Base-by-base conservation (phyloP, 2,797 vertebrate genomes). In the Aratinga solstitialis region DNA sequence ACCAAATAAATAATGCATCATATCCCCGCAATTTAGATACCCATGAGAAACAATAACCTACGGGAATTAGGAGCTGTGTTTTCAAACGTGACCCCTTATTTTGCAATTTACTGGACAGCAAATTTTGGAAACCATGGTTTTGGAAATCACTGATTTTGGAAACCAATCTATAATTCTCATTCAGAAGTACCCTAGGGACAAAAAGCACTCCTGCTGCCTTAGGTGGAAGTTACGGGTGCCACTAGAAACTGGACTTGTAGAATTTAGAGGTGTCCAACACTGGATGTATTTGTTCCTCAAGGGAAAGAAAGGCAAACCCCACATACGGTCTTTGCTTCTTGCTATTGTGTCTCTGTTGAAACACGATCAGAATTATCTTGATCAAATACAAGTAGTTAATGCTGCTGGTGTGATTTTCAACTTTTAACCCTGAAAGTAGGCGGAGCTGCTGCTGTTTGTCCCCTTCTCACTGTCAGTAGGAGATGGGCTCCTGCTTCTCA, bases 1-100 rank as follows among this genome's bases (percentile, higher is more conserved):
- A 45, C 12, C 32, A 22, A 11, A 24, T 3, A 50, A 51, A 45
- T 11, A 17, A 22, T 38, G 1, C 30, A 11, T 16, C 0, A 0
- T 18, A 11, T 17, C 18, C 63, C 3, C 2, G 47, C 43, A 48
- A 80, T 71, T 59, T 34, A 67, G 30, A 53, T 17, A 22, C 16
- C 9, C 19, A 14, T 51, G 29, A 26, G 63, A 89, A 90, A 24
- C 3, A 26, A 32, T 21, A 38, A 30, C n/a, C 50, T 24, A 13
- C 1, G 16, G 45, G 20, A 86, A 74, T 36, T 9, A 21, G 63
- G 34, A 80, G 15, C 20, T 34, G 18, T 1, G 0, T 83, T 89
- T 91, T 47, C 59, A 82, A 20, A 27, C 16, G 30, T 0, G 0
- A 56, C 9, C 27, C n/a, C 59, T 16, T 10, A 27, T 40, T 61